Base-by-base conservation (phyloP, 2,888 invertebrate genomes). In the Catonia carolina region DNA sequence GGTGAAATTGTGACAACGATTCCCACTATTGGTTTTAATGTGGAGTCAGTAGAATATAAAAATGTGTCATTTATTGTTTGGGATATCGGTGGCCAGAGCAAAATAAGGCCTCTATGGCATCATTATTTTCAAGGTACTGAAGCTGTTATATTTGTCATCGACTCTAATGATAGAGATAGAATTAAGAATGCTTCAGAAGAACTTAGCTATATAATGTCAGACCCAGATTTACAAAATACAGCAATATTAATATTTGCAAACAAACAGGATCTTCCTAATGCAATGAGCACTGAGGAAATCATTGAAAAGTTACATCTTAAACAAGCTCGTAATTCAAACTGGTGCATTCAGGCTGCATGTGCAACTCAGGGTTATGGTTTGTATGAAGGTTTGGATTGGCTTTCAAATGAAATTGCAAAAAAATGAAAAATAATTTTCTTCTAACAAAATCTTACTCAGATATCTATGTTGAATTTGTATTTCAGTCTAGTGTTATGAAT, bases 41-140 rank as follows among this genome's bases (percentile, higher is more conserved):
- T 98, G 23, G 97, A 98, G 73, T 98, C 97, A 3, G 97, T 98
- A 12, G 97, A 98, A 72, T 98, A 98, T 78, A 97, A 96, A 78
- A 98, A 97, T 76, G 96, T 98, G 69, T 92, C 91, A 70, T 97
- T 97, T 72, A 97, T 97, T 31, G 97, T 98, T 8, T 98, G 97
- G 97, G 97, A 98, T 73, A 96, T 98, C 60, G 97, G 97, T 71
- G 97, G 97, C 61, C 97, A 97, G 73, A 95, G 95, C 71, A 97
- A 95, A 78, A 98, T 98, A 69, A 81, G 97, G 64, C 95, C 96
- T 4, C 76, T 98, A 41, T 98, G 97, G 97, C 18, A 96, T 71
- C 96, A 98, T 72, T 98, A 98, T 71, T 97, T 95, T 72, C 95
- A 96, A 74, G 95, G 96, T 71, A 96, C 95, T 22, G 53, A 58